Conservation (phyloP, 2,113 vertebrate species). For the Urocynchramus pylzowi region DNA sequence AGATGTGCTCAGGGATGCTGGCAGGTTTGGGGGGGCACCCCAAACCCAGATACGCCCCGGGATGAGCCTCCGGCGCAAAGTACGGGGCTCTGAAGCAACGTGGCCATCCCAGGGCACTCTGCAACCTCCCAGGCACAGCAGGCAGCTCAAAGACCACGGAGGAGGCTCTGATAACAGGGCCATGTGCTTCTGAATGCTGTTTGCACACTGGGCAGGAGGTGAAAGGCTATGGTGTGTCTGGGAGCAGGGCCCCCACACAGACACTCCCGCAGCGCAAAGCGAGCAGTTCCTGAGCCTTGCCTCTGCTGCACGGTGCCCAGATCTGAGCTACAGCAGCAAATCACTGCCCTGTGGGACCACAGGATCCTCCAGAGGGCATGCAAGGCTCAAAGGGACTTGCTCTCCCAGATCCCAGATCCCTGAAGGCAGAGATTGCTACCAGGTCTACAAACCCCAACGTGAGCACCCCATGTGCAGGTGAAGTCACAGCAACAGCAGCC, state of each 20-base stretch:
- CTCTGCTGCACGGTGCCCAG: neutral
- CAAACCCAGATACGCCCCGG: fast-evolving
- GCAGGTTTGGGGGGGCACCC: neutral
- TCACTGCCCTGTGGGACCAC: fast-evolving
- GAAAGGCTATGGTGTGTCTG: neutral
- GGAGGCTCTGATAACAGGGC: neutral
- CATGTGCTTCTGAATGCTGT: neutral
- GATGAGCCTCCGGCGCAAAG: fast-evolving
- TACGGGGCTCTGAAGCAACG: neutral
- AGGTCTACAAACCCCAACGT: neutral
- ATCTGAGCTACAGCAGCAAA: neutral
- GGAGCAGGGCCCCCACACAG: neutral
- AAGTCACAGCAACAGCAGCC: neutral
- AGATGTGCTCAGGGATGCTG: neutral
- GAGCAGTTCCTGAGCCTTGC: neutral
- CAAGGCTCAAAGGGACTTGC: neutral
- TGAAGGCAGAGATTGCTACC: neutral
- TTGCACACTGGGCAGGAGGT: neutral
- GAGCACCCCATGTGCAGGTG: fast-evolving
- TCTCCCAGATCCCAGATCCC: neutral
- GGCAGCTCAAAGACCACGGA: neutral
- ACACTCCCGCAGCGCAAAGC: fast-evolving
- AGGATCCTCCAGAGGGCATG: neutral
- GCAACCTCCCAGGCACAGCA: neutral
- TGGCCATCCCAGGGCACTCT: neutral